A percentile compares a stretch with the other conserved stretches of the same genome.
Evolutionary conservation across 2,888 invertebrate species (phyloP).

Genomic region (Archips xylosteana): DNA sequence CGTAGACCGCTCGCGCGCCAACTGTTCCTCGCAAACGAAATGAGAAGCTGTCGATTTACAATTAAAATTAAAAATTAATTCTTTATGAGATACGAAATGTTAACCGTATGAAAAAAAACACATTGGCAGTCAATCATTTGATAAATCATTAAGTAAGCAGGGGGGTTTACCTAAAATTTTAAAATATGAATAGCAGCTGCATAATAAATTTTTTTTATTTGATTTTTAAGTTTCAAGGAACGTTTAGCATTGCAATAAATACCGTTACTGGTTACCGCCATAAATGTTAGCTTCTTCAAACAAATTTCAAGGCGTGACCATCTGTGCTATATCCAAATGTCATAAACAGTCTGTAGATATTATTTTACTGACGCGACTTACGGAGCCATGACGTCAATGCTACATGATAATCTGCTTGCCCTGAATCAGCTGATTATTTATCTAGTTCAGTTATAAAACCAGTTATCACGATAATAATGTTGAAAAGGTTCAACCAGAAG

Average conservation of each 20-base stretch:
- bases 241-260: background rate
- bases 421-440: constrained; percentile 5
- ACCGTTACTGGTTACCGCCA: background rate
- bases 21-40: background rate
- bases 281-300: background rate
- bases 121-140: too few species aligned
- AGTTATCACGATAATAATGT: background rate
- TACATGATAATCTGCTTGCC: constrained; percentile 11
- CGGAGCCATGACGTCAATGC: constrained; percentile 17
- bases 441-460: constrained; percentile 6
- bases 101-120: too few species aligned
- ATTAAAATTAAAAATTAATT: background rate
- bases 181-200: too few species aligned
- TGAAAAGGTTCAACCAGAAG: background rate
- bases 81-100: too few species aligned
- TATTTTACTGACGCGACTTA: constrained; percentile 20
- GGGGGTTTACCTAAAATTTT: too few species aligned
- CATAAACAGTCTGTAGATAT: constrained; percentile 31
- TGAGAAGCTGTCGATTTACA: background rate
- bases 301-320: background rate
- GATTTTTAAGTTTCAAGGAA: background rate
- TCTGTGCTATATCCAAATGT: constrained; percentile 31
- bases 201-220: too few species aligned
- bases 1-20: background rate
- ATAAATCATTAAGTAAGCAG: too few species aligned